These are phyloP conservation scores for Macrochelys suwanniensis DNA, from an alignment of 2,797 vertebrate genomes.

Conservation along the genomic window DNA sequence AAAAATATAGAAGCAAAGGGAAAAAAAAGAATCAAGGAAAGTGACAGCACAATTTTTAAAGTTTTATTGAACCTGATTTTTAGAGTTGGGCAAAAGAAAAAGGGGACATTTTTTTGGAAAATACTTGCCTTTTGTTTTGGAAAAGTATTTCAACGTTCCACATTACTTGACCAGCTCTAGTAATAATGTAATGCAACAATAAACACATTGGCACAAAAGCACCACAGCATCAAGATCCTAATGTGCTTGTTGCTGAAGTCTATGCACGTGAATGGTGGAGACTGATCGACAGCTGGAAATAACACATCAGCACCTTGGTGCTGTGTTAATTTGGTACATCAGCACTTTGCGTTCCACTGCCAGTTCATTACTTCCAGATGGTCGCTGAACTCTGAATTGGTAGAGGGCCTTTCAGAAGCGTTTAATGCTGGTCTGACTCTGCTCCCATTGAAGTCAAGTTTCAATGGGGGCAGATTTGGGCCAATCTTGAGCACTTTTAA, in stretches of 20 bases:
- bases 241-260: fast-evolving
- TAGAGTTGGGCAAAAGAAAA: not conserved
- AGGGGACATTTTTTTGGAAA: not conserved
- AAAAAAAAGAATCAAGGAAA: not conserved
- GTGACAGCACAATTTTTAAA: not conserved
- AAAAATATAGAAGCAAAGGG: not conserved
- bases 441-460: not conserved
- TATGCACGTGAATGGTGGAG: not conserved
- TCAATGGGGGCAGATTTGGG: not conserved
- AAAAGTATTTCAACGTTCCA: not conserved
- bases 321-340: constrained; percentile 62
- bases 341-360: constrained; percentile 49
- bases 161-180: not conserved
- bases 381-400: constrained; percentile 17
- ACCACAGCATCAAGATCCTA: not conserved
- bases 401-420: not conserved
- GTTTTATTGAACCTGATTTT: not conserved
- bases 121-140: not conserved
- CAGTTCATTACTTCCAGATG: constrained; percentile 74
- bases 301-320: constrained; percentile 68
- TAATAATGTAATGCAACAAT: not conserved
- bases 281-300: constrained; percentile 54
- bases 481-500: not conserved
- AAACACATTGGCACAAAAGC: fast-evolving
- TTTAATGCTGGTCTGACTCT: not conserved